Conservation (phyloP, 1,140 invertebrate species). For the Calycopis cecrops region DNA sequence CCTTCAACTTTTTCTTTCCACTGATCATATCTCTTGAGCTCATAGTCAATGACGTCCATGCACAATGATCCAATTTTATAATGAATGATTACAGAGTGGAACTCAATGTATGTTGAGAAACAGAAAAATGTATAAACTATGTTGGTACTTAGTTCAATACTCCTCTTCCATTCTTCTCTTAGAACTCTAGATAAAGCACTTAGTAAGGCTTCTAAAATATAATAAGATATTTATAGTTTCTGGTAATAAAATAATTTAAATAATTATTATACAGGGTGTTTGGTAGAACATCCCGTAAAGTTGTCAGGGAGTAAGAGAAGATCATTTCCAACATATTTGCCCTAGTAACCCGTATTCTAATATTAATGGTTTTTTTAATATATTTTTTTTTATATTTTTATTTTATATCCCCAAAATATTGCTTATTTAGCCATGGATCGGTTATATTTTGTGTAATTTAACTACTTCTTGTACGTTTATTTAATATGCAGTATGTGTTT, state of each 20-base stretch:
- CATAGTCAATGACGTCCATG: constrained; percentile 97
- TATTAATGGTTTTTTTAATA: too few species aligned
- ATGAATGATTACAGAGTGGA: constrained; percentile 90
- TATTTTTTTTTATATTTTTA: too few species aligned
- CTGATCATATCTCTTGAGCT: constrained; percentile 93
- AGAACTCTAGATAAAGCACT: constrained; percentile 96
- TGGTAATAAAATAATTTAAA: neutral
- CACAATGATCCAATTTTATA: constrained; percentile 93
- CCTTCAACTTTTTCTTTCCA: constrained; percentile 94
- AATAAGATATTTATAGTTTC: constrained; percentile 12
- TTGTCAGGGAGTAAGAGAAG: too few species aligned
- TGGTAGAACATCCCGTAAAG: too few species aligned
- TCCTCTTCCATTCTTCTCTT: constrained; percentile 97
- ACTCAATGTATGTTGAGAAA: constrained; percentile 97
- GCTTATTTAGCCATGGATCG: too few species aligned
- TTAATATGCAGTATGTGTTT: too few species aligned
- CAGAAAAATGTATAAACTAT: constrained; percentile 98
- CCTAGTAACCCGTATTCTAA: too few species aligned
- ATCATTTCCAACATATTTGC: too few species aligned
- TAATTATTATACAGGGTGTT: too few species aligned
- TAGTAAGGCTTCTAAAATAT: constrained; percentile 90
- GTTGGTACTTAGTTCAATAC: constrained; percentile 96
- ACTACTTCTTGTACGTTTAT: too few species aligned
- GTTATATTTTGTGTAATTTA: too few species aligned
- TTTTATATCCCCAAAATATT: too few species aligned